Evolutionary conservation across 2,888 invertebrate genomes (phyloP).

Genomic region (Leucoma salicis): DNA sequence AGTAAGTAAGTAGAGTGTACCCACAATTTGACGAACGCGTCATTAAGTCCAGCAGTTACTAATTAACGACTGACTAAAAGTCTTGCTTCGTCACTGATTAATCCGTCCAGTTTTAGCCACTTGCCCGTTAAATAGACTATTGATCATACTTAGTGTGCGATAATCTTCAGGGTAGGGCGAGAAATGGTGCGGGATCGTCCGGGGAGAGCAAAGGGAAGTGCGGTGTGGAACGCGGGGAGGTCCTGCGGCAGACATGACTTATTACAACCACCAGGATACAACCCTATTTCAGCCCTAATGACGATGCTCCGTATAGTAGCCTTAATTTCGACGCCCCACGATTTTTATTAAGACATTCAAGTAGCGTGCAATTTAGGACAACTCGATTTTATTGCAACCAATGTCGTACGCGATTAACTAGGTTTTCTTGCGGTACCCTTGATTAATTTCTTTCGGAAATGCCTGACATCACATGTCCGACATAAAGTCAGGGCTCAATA

Average conservation of each 20-base stretch:
- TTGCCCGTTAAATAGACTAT: conserved; percentile 73
- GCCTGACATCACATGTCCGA: background rate
- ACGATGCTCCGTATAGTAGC: conserved; percentile 70
- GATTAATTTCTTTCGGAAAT: conserved; percentile 30
- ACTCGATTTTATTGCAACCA: conserved; percentile 46
- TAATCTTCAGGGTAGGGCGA: conserved; percentile 63
- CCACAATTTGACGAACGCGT: conserved; percentile 19
- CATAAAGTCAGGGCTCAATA: conserved; percentile 7
- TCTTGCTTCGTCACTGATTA: conserved; percentile 53
- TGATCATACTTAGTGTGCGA: conserved; percentile 73
- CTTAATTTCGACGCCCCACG: conserved; percentile 79
- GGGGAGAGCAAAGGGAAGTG: conserved; percentile 39
- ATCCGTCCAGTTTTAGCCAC: conserved; percentile 59
- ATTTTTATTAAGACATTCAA: conserved; percentile 79
- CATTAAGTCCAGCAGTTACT: conserved; percentile 26
- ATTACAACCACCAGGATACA: conserved; percentile 78
- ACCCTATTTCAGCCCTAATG: conserved; percentile 80
- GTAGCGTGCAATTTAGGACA: conserved; percentile 66
- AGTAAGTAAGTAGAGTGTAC: too few species aligned
- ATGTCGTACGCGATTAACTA: conserved; percentile 27
- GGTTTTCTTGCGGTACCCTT: conserved; percentile 28
- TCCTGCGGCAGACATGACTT: conserved; percentile 80
- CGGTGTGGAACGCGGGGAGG: conserved; percentile 44
- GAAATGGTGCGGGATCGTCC: conserved; percentile 59
- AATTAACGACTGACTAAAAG: conserved; percentile 44